Evolutionary conservation across 2,888 invertebrate species (phyloP), one percentile per base, ranked within the genome.

Genomic region (Apotomis turbidana): DNA sequence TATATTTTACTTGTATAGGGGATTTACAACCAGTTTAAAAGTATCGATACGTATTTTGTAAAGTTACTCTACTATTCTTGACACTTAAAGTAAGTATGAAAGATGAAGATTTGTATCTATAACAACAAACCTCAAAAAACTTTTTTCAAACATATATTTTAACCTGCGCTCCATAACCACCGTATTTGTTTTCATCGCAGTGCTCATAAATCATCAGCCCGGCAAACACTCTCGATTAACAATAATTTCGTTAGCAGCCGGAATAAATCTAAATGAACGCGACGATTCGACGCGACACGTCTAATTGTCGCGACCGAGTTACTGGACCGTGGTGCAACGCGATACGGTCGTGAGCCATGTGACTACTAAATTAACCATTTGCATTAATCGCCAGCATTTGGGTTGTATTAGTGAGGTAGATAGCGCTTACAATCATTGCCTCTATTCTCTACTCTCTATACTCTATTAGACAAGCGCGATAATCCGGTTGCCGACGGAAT

Each of bases 291-390:
- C 76, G 74, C 76, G 81, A 82, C 86, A 81, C 79, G 80, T 77
- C 81, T 88, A 91, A 91, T 91, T 90, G 90, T 88, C 89, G 86
- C 86, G 79, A 79, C 79, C 79, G 86, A 86, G 87, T 87, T 86
- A 89, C 83, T 88, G 87, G 88, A 86, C 85, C 88, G 85, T 81
- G 79, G 77, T 80, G 67, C 83, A 89, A 91, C 84, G 76, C 79
- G 84, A 90, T 87, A 88, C 78, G 77, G 75, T 54, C 63, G 60
- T 70, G 69, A 49, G 75, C 78, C 82, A 82, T 84, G 78, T 83
- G 83, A 72, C 72, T 68, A 38, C 27, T 81, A 81, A 78, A 78
- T 82, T 85, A 83, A 85, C 86, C 84, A 85, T 85, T 81, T 80
- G 78, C 78, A 81, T 80, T 72, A 68, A 72, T 72, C 58, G 62